These are phyloP conservation scores for Thysanoteuthis rhombus DNA, from an alignment of 2,888 invertebrate species.

Conservation along the genomic window DNA sequence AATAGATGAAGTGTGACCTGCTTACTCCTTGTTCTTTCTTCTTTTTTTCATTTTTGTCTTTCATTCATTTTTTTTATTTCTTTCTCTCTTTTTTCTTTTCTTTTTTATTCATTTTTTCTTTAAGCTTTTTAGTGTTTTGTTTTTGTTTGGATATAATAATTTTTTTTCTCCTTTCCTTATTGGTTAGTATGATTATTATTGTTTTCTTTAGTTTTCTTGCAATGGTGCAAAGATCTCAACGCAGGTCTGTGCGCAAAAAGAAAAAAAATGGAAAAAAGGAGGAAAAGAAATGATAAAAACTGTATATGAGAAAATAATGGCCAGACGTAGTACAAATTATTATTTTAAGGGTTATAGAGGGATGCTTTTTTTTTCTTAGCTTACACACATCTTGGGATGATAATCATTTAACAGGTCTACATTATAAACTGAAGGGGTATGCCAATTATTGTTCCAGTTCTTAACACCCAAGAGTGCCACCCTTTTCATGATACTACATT, in stretches of 20 bases:
- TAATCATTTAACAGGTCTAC: slow-evolving; percentile 15
- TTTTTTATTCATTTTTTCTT: neutral
- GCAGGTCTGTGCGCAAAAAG: neutral
- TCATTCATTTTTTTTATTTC: neutral
- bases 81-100: neutral
- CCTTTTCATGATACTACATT: neutral
- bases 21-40: neutral
- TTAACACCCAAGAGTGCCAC: neutral
- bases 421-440: slow-evolving; percentile 24
- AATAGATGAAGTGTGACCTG: neutral
- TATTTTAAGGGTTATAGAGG: neutral
- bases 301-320: slow-evolving; percentile 29
- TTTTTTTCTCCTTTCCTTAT: neutral
- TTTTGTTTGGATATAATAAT: neutral
- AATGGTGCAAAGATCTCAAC: slow-evolving; percentile 24
- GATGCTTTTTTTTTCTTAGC: neutral
- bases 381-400: slow-evolving; percentile 12
- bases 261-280: neutral
- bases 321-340: neutral
- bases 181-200: neutral
- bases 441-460: neutral
- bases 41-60: neutral
- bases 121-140: neutral
- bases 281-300: slow-evolving; percentile 23
- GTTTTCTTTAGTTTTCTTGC: neutral